These are phyloP conservation scores for Sebastes taczanowskii DNA, from an alignment of 2,797 vertebrate genomes.

Conservation along the genomic window DNA sequence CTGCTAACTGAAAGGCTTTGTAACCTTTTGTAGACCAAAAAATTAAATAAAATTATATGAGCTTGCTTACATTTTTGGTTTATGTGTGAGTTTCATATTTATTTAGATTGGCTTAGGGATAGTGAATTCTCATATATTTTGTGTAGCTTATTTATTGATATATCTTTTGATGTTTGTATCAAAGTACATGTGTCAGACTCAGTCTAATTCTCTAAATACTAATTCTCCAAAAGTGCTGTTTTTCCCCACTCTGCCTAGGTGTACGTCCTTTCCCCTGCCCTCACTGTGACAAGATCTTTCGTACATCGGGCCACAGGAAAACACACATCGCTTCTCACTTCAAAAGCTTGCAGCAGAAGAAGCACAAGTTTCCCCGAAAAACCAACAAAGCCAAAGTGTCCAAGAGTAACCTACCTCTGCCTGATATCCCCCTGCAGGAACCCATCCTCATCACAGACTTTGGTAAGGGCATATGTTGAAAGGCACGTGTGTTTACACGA, in stretches of 20 bases:
- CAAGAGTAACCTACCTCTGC: constrained; percentile 87
- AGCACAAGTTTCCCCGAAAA: constrained; percentile 92
- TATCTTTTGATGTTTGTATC: background rate
- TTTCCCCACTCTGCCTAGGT: constrained; percentile 76
- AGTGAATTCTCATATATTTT: background rate
- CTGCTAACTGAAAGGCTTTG: constrained; percentile 25
- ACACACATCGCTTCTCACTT: constrained; percentile 97
- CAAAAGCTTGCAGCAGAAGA: constrained; percentile 92
- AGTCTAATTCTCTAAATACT: constrained; percentile 12
- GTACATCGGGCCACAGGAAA: constrained; percentile 97
- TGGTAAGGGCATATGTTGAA: constrained; percentile 78
- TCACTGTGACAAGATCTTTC: constrained; percentile 98
- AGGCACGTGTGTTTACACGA: background rate
- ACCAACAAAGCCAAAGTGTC: constrained; percentile 89
- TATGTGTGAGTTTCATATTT: constrained; percentile 26
- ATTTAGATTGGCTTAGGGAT: background rate
- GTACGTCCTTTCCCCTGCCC: constrained; percentile 96
- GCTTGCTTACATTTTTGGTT: constrained; percentile 20
- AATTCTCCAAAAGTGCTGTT: constrained; percentile 23
- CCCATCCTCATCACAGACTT: constrained; percentile 98
- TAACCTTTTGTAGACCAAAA: constrained; percentile 32
- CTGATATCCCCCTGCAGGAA: constrained; percentile 95
- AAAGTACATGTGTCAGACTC: background rate
- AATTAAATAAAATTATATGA: constrained; percentile 8
- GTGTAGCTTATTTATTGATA: background rate